Evolutionary conservation across 2,113 vertebrate genomes (phyloP).

Genomic region (Hipposideros armiger): DNA sequence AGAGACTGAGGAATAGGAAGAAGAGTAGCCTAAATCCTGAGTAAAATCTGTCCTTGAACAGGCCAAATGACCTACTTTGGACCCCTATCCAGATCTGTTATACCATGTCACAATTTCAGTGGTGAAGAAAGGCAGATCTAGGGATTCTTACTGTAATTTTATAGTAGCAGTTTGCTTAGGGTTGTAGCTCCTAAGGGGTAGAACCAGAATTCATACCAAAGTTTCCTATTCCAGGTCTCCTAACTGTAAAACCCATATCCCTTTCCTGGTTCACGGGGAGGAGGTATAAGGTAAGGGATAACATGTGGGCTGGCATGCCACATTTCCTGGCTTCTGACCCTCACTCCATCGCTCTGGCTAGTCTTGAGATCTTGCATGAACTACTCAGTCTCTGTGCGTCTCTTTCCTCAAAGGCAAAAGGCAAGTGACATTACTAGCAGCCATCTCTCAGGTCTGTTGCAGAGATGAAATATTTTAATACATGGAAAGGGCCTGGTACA

Average conservation of each 20-base stretch:
- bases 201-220: background rate
- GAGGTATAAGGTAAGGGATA: background rate
- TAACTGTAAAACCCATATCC: background rate
- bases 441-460: background rate
- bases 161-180: background rate
- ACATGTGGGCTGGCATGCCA: background rate
- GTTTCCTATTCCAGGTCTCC: background rate
- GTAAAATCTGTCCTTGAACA: background rate
- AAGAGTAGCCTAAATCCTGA: background rate
- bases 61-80: background rate
- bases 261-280: background rate
- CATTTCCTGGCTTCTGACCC: background rate
- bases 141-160: background rate
- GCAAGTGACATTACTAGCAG: background rate
- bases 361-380: background rate
- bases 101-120: background rate
- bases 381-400: background rate
- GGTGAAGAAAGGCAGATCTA: background rate
- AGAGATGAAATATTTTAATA: background rate
- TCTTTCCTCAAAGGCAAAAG: background rate
- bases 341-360: background rate
- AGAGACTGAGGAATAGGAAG: background rate
- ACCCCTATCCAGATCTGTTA: background rate
- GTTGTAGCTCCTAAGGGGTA: background rate
- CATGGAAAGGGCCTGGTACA: background rate